A percentile compares a stretch with the other conserved stretches of the same genome.
Evolutionary conservation across 2,888 invertebrate species (phyloP).

Genomic region (Eupsilia transversa): DNA sequence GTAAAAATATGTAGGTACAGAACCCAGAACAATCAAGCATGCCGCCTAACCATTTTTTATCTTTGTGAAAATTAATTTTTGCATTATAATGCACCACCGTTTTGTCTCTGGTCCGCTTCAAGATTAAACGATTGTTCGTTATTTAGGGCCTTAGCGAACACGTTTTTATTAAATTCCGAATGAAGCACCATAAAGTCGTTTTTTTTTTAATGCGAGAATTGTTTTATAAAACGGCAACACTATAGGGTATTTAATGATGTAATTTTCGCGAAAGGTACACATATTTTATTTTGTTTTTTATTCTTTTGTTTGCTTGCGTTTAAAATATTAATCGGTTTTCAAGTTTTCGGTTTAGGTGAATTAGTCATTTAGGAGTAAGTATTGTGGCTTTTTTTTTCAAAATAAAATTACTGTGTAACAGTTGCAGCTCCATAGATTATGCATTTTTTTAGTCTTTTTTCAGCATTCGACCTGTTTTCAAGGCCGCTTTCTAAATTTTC

Average conservation of each 20-base stretch:
- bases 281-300: conserved; percentile 25
- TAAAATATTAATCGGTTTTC: conserved; percentile 27
- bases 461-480: neutral
- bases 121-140: conserved; percentile 78
- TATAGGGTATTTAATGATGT: conserved; percentile 59
- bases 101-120: conserved; percentile 71
- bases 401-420: too few species aligned
- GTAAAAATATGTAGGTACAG: conserved; percentile 17
- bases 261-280: conserved; percentile 53
- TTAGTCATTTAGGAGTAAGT: conserved; percentile 33
- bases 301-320: conserved; percentile 25
- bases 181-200: conserved; percentile 43
- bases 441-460: neutral
- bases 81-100: conserved; percentile 69
- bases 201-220: conserved; percentile 47
- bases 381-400: neutral
- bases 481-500: rapidly evolving
- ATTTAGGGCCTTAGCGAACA: conserved; percentile 58
- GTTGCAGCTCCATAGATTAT: neutral
- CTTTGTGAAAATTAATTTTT: conserved; percentile 80
- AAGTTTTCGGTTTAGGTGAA: conserved; percentile 22
- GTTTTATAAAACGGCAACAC: conserved; percentile 54
- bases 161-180: conserved; percentile 67
- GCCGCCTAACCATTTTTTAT: conserved; percentile 52
- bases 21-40: conserved; percentile 30